Evolutionary conservation across 2,888 invertebrate species (phyloP).

Genomic region (Yponomeuta malinellus): DNA sequence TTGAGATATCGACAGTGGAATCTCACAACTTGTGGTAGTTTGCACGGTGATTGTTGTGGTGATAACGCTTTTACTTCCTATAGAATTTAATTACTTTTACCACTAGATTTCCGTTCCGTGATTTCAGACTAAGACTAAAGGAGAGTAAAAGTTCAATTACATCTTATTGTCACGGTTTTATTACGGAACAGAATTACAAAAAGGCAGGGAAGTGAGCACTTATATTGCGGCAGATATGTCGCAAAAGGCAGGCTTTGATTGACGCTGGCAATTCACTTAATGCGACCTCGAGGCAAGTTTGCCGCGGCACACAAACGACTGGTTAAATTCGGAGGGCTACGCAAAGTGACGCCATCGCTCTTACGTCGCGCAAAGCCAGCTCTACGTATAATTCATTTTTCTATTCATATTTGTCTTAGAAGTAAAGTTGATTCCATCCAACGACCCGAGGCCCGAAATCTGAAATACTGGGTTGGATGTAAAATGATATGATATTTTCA

Average conservation of each 20-base stretch:
- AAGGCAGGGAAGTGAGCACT: not conserved
- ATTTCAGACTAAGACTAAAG: constrained; percentile 35
- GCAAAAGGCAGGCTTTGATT: constrained; percentile 66
- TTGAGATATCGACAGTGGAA: constrained; percentile 3
- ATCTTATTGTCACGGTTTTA: constrained; percentile 35
- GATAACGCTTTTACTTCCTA: not conserved
- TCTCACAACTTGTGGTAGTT: not conserved
- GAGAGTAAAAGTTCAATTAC: constrained; percentile 24
- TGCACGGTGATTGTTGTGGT: not conserved
- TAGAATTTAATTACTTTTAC: not conserved
- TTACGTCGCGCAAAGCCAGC: constrained; percentile 60
- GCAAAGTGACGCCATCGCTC: constrained; percentile 72
- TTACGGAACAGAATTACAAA: constrained; percentile 23
- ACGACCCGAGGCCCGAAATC: constrained; percentile 33
- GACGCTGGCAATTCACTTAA: constrained; percentile 73
- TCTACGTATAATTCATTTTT: constrained; percentile 72
- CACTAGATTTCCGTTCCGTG: not conserved
- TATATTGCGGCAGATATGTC: constrained; percentile 34
- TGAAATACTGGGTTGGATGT: constrained; percentile 34
- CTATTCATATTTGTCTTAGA: constrained; percentile 73
- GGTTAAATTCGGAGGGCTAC: constrained; percentile 73
- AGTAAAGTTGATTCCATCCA: constrained; percentile 57
- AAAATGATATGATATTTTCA: constrained; percentile 45
- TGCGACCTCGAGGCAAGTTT: constrained; percentile 73
- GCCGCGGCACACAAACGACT: constrained; percentile 65